Percentiles rank a stretch among this genome's conserved stretches.
These are phyloP conservation scores for Polyodon spathula DNA, from an alignment of 2,113 vertebrate species.

Conservation along the genomic window DNA sequence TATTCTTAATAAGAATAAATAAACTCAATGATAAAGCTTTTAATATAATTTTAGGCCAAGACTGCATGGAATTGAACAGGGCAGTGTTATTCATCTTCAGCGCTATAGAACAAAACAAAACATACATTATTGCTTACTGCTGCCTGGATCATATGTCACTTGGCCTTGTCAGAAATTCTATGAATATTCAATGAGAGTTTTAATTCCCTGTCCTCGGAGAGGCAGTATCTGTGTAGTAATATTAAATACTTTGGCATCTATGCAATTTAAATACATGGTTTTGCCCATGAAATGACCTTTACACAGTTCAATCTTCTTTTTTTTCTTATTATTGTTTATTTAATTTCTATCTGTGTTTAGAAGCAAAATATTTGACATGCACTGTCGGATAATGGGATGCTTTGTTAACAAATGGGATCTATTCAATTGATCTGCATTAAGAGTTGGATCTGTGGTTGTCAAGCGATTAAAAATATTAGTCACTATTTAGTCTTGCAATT, in stretches of 20 bases:
- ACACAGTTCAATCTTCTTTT: background rate
- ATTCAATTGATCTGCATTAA: too few species aligned
- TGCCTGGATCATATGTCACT: constrained; percentile 44
- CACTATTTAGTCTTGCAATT: too few species aligned
- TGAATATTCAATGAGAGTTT: constrained; percentile 64
- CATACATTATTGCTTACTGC: constrained; percentile 15
- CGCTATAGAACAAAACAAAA: constrained; percentile 16
- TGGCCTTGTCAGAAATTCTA: constrained; percentile 55
- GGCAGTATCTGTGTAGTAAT: constrained; percentile 47
- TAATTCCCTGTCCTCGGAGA: constrained; percentile 58
- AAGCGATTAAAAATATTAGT: too few species aligned
- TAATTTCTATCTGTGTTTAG: background rate
- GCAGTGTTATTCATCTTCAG: constrained; percentile 17
- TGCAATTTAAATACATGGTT: constrained; percentile 53
- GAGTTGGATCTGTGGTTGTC: too few species aligned
- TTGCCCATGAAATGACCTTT: constrained; percentile 56
- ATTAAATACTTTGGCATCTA: constrained; percentile 54
- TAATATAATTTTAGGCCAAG: background rate
- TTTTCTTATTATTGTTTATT: background rate
- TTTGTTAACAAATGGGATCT: too few species aligned
- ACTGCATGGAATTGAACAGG: background rate
- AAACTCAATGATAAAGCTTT: background rate
- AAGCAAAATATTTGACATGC: too few species aligned
- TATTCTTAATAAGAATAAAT: background rate
- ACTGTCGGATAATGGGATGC: too few species aligned